Evolutionary conservation across 2,113 vertebrate species (phyloP).

Genomic region (Centropus bengalensis): DNA sequence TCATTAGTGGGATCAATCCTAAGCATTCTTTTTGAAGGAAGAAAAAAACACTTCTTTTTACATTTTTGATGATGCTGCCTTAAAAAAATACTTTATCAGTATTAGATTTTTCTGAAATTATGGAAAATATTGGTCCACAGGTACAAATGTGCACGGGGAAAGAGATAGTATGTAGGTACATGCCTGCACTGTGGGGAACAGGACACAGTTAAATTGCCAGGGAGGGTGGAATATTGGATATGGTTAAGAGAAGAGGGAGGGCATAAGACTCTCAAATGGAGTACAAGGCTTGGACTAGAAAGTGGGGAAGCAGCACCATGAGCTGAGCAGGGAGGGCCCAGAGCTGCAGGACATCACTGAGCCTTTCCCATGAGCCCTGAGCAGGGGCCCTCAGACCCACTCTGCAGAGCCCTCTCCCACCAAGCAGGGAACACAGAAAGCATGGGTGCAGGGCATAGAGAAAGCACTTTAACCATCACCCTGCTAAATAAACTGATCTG

Average conservation of each 20-base stretch:
- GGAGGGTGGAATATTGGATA: neutral
- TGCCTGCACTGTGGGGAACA: neutral
- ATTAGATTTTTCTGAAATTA: neutral
- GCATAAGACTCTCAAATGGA: neutral
- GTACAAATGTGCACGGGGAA: neutral
- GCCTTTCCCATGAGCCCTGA: neutral
- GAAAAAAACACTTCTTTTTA: neutral
- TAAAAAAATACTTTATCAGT: neutral
- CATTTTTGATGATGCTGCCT: neutral
- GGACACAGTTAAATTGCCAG: neutral
- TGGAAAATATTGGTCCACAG: neutral
- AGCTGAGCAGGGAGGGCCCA: neutral
- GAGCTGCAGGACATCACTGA: neutral
- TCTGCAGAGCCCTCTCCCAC: neutral
- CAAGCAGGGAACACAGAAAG: neutral
- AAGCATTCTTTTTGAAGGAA: neutral
- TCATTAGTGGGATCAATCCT: neutral
- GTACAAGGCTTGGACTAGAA: neutral
- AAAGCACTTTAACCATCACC: neutral
- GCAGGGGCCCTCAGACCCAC: neutral
- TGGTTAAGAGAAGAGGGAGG: neutral
- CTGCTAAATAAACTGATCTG: neutral
- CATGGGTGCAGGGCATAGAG: neutral
- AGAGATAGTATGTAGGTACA: neutral
- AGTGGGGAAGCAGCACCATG: neutral